phyloP scores from a whole-genome alignment of 1,140 invertebrate genomes.

The Goniozus legneri region DNA sequence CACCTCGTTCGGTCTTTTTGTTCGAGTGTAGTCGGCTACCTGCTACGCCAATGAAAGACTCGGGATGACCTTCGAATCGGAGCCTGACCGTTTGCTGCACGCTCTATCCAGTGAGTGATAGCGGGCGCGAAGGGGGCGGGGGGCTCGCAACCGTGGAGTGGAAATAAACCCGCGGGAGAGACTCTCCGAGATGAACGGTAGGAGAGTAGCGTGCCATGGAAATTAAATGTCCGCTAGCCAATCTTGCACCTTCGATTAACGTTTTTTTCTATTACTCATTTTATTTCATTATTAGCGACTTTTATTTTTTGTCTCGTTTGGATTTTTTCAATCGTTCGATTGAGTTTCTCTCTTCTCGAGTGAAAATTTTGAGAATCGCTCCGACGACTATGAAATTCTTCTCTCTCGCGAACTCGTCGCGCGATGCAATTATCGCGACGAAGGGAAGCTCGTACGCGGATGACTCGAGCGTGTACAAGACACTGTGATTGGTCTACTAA shows the following conservation, averaged over 20 bases:
- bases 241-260: too few relatives aligned
- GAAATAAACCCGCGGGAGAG: conserved; percentile 18
- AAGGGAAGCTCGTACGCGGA: conserved; percentile 1
- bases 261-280: too few relatives aligned
- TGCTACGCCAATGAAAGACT: conserved; percentile 43
- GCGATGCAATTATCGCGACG: too few relatives aligned
- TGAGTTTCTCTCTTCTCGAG: too few relatives aligned
- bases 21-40: conserved; percentile 4
- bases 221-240: too few relatives aligned
- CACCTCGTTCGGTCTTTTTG: neutral
- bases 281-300: too few relatives aligned
- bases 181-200: conserved; percentile 4
- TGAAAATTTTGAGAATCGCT: too few relatives aligned
- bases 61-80: conserved; percentile 45
- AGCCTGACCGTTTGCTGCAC: conserved; percentile 39
- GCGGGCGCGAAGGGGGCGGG: conserved; percentile 9
- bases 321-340: too few relatives aligned
- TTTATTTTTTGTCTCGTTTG: too few relatives aligned
- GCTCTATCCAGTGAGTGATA: neutral
- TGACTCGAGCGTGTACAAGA: conserved; percentile 4
- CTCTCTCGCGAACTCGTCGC: too few relatives aligned
- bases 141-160: conserved; percentile 16
- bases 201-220: too few relatives aligned
- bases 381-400: too few relatives aligned
- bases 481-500: conserved; percentile 20